phyloP scores from a whole-genome alignment of 1,140 invertebrate genomes.

The Ceratina japonica region DNA sequence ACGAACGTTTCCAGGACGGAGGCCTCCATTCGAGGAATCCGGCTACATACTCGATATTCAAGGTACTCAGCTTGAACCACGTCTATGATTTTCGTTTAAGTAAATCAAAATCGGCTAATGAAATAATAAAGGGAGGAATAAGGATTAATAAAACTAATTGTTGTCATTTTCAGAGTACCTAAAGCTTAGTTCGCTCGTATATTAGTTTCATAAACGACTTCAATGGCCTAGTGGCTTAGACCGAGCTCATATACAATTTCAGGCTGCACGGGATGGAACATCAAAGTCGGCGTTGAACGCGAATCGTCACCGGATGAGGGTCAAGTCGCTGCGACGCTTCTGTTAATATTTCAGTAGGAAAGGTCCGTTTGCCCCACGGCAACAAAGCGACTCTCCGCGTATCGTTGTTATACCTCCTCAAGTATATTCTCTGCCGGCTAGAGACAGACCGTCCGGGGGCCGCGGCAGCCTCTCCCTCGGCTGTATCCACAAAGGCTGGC shows the following conservation, averaged over 20 bases:
- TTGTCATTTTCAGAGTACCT: too few relatives aligned
- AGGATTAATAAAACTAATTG: too few relatives aligned
- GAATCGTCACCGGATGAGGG: neutral
- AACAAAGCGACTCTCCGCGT: slow-evolving; percentile 1
- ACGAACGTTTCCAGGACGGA: slow-evolving; percentile 54
- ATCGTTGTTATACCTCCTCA: slow-evolving; percentile 23
- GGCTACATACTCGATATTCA: slow-evolving; percentile 1
- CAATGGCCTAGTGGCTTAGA: neutral
- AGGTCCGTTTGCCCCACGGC: slow-evolving; percentile 1
- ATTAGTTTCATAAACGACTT: slow-evolving; percentile 1
- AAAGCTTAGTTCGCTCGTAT: too few relatives aligned
- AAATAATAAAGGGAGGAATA: too few relatives aligned
- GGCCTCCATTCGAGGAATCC: slow-evolving; percentile 35
- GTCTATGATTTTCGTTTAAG: neutral
- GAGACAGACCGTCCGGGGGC: neutral
- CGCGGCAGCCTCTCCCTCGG: neutral
- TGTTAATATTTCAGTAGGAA: slow-evolving; percentile 24
- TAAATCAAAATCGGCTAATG: too few relatives aligned
- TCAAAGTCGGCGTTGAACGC: neutral
- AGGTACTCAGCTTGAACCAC: neutral
- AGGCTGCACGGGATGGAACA: neutral
- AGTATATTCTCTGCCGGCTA: neutral
- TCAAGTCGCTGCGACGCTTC: neutral
- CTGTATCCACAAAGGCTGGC: slow-evolving; percentile 24
- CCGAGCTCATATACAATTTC: neutral